Conservation (phyloP, 2,797 vertebrate genomes). For the Manis crassicaudata region DNA sequence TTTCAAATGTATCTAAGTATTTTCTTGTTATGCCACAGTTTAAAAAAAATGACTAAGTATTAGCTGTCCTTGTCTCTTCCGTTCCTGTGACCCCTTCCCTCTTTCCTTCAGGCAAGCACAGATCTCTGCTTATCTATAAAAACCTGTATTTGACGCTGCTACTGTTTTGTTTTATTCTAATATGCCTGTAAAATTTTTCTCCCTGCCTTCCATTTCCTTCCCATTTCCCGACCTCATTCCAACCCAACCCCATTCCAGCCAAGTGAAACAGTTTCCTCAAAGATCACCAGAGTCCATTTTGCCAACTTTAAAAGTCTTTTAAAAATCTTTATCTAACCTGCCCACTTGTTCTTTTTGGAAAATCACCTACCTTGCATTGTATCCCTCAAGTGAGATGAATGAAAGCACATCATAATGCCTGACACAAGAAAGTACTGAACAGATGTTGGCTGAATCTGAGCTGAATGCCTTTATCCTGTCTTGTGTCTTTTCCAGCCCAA, state of each 20-base stretch:
- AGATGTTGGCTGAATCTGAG: neutral
- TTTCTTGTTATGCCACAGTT: neutral
- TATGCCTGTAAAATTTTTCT: neutral
- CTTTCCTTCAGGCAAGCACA: neutral
- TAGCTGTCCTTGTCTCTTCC: neutral
- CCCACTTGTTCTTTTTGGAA: neutral
- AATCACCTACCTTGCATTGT: neutral
- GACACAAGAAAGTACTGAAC: neutral
- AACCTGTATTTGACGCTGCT: neutral
- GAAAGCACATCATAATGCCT: neutral
- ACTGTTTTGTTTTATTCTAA: neutral
- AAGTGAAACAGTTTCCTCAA: neutral
- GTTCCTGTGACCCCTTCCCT: neutral
- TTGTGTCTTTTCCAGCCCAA: neutral
- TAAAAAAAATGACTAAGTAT: neutral
- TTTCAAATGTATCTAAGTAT: neutral
- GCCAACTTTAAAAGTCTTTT: neutral
- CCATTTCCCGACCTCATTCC: neutral
- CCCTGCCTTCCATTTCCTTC: neutral
- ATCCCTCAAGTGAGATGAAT: neutral
- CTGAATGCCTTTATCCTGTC: neutral
- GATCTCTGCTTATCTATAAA: neutral
- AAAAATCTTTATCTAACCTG: constrained; percentile 21
- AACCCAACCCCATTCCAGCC: neutral
- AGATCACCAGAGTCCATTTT: neutral